These are phyloP conservation scores for Myotis yumanensis DNA, from an alignment of 2,113 vertebrate species.

Conservation along the genomic window DNA sequence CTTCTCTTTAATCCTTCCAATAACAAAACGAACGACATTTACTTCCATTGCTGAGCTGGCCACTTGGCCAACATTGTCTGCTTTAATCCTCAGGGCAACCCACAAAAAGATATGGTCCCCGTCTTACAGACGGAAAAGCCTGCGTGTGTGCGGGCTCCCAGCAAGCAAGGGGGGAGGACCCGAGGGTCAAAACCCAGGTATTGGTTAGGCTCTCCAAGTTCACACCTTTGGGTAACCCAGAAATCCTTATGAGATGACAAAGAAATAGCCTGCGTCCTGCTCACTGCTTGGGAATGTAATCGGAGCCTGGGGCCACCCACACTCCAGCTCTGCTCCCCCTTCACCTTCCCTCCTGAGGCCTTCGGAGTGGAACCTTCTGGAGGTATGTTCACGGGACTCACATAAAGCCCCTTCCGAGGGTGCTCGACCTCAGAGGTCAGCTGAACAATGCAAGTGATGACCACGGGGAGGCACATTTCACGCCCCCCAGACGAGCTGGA, in stretches of 20 bases:
- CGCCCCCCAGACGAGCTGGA: not conserved
- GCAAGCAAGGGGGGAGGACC: not conserved
- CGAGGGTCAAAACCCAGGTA: not conserved
- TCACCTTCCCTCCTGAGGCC: not conserved
- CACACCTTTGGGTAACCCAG: not conserved
- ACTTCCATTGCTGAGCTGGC: not conserved
- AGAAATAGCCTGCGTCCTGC: not conserved
- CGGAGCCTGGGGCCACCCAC: not conserved
- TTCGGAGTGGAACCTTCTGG: not conserved
- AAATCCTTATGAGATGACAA: not conserved
- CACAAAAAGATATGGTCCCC: not conserved
- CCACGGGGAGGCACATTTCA: not conserved
- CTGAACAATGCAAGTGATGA: not conserved
- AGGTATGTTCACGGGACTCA: not conserved
- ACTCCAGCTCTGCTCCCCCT: too few relatives aligned
- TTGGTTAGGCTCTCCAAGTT: not conserved
- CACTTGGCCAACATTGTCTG: not conserved
- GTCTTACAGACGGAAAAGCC: not conserved
- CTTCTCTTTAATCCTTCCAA: not conserved
- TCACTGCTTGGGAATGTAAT: not conserved
- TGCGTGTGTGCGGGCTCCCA: not conserved
- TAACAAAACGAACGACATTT: not conserved
- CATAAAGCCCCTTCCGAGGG: not conserved
- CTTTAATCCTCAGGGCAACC: not conserved
- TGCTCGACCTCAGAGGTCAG: not conserved